phyloP scores from a whole-genome alignment of 2,113 vertebrate species.

The Eulemur macaco region DNA sequence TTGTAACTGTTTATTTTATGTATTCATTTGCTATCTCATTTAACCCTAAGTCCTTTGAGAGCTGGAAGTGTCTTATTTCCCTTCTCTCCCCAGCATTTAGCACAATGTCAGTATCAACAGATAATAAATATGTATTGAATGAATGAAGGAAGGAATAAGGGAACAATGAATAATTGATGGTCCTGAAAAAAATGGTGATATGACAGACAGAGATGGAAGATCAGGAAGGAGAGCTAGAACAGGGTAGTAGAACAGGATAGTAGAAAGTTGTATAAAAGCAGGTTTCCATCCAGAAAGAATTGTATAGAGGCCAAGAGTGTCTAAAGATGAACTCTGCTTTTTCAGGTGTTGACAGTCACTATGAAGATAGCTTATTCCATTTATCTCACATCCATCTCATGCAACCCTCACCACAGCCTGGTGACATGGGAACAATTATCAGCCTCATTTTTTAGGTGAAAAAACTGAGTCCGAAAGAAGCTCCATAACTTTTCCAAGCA shows the following conservation, averaged over 20 bases:
- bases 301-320: not conserved
- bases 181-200: not conserved
- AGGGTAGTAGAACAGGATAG: not conserved
- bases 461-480: not conserved
- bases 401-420: too few relatives aligned
- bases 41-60: not conserved
- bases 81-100: not conserved
- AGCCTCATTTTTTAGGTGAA: not conserved
- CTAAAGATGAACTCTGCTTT: not conserved
- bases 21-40: not conserved
- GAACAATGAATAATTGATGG: not conserved
- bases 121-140: not conserved
- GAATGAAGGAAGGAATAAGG: not conserved
- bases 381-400: not conserved
- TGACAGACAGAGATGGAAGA: not conserved
- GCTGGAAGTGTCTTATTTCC: not conserved
- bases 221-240: not conserved
- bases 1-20: not conserved
- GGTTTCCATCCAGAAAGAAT: not conserved
- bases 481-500: fast-evolving
- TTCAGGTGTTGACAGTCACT: fast-evolving
- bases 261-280: not conserved
- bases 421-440: not conserved
- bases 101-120: not conserved
- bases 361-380: not conserved